Evolutionary conservation across 2,888 invertebrate species (phyloP), one percentile per base, ranked within the genome.

Genomic region (Sarcophaga caerulescens): DNA sequence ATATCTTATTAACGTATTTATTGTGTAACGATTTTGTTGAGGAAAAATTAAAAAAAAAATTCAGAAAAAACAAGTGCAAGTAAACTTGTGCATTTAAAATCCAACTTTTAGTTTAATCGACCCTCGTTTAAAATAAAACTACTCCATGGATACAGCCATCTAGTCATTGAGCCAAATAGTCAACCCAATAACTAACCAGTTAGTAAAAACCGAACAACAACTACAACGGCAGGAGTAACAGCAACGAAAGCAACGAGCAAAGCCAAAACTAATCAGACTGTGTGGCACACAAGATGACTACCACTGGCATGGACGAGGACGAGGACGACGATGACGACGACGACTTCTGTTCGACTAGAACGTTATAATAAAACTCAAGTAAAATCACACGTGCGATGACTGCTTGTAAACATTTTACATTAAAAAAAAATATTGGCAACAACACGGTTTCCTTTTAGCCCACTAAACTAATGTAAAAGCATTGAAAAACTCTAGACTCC

Each of bases 191-290:
- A 69, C 75, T 68, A 78, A 73, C 60, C 82, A 52, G 60, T 71
- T 66, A 73, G 62, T 66, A 60, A n/a, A 35, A 66, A 17, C 65
- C 17, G 4, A 52, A 52, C 17, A 52, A 52, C 17, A 52, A 14
- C 52, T 10, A 52, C 52, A 52, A 52, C 4, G 17, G 4, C 17
- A 52, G 2, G 8, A 47, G 14, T 14, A 44, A 44, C 14, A 66
- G 25, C 65, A 35, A 75, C 69, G 69, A 71, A 47, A 84, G 70
- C 52, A 35, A 52, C 66, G 47, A 19, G 35, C 71, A 81, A 62
- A 81, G 69, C 78, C 84, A 86, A 86, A 86, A 81, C 84, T 80
- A 81, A 81, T 81, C 86, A 84, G 75, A 12, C 60, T 79, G 59
- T 14, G 63, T 70, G 70, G 74, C 63, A 84, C 17, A 52, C 52